phyloP scores from a whole-genome alignment of 2,113 vertebrate species.

The Heliornis fulica region DNA sequence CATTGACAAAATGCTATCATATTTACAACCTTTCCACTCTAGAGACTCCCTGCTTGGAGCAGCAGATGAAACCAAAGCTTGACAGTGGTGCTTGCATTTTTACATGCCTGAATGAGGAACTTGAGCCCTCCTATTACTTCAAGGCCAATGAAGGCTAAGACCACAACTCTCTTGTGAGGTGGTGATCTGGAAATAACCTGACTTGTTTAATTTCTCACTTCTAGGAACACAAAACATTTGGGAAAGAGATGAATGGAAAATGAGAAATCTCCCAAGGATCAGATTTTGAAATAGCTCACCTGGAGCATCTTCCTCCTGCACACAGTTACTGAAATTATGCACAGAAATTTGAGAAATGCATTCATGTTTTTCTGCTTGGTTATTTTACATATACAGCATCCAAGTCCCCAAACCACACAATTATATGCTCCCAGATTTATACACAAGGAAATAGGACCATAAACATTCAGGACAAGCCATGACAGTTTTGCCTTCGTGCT shows the following conservation, averaged over 20 bases:
- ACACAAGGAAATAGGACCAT: not conserved
- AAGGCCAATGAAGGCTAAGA: not conserved
- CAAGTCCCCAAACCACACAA: not conserved
- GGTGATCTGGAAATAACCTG: not conserved
- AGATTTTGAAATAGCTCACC: not conserved
- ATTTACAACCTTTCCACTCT: not conserved
- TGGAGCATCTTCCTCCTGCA: not conserved
- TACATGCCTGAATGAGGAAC: not conserved
- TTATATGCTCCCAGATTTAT: not conserved
- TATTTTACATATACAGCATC: not conserved
- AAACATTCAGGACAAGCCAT: not conserved
- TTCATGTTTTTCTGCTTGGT: not conserved
- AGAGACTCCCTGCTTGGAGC: not conserved
- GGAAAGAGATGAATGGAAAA: not conserved
- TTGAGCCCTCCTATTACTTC: not conserved
- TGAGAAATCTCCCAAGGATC: not conserved
- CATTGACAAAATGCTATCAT: fast-evolving
- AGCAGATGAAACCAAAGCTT: not conserved
- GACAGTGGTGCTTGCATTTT: not conserved
- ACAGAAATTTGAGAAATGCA: not conserved
- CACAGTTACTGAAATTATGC: not conserved
- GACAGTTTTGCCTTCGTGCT: not conserved
- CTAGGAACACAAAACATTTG: not conserved
- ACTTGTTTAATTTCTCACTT: not conserved
- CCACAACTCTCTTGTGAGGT: not conserved